These are phyloP conservation scores for Morbakka virulenta DNA, from an alignment of 30 jellyfish, hydroid and myxozoan genomes.

Conservation along the genomic window DNA sequence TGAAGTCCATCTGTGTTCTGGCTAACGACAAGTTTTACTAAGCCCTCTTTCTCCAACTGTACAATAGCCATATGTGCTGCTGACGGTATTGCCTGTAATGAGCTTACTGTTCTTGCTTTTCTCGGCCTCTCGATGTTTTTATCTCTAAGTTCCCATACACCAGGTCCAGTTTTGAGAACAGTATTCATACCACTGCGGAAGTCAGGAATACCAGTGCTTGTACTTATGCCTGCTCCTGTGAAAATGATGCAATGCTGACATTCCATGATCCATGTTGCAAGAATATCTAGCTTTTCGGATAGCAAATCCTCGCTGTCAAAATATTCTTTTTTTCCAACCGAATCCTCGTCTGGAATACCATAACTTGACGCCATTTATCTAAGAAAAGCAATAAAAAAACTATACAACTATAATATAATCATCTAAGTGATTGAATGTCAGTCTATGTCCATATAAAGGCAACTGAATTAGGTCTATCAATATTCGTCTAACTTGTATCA, in stretches of 20 bases:
- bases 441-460: too few relatives aligned
- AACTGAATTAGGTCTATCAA: too few relatives aligned
- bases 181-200: slow-evolving; percentile 93
- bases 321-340: slow-evolving; percentile 51
- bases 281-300: slow-evolving; percentile 37
- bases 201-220: slow-evolving; percentile 95
- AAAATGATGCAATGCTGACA: slow-evolving; percentile 53
- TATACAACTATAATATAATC: too few relatives aligned
- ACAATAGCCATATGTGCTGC: slow-evolving; percentile 83
- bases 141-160: slow-evolving; percentile 91
- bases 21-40: slow-evolving; percentile 54
- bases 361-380: slow-evolving; percentile 27
- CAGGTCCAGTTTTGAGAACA: slow-evolving; percentile 88
- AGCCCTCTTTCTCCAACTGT: slow-evolving; percentile 47
- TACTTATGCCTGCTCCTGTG: slow-evolving; percentile 94
- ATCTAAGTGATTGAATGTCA: too few relatives aligned
- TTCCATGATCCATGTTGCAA: slow-evolving; percentile 68
- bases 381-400: too few relatives aligned
- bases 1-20: slow-evolving; percentile 90
- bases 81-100: slow-evolving; percentile 79
- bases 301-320: slow-evolving; percentile 55
- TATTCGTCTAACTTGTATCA: too few relatives aligned
- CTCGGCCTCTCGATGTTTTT: slow-evolving; percentile 28
- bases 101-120: slow-evolving; percentile 21
- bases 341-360: slow-evolving; percentile 47